Evolutionary conservation across 2,113 vertebrate genomes (phyloP), one percentile per base, ranked within the genome.

Genomic region (Amphiprion percula): DNA sequence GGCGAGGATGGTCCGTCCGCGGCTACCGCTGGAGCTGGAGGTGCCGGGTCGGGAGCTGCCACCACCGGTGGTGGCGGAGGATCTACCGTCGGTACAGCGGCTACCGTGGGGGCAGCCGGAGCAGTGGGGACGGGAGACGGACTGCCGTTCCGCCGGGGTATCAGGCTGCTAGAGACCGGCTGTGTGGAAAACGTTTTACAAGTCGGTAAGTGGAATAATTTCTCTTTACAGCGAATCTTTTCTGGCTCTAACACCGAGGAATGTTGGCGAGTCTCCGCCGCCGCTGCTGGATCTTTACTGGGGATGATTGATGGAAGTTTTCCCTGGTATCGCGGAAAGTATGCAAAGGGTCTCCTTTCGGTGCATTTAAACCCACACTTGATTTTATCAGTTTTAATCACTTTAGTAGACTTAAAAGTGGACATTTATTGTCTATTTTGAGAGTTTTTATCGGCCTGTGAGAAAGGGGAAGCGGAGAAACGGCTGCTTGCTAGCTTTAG

Each of bases 161-260:
- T 98, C 91, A 95, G 96, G 89, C 95, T 98, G 87, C 96, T 99
- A 82, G 97, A 99, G 93, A 97, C 95, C 80, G 97, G 97, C 89
- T 96, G 97, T 80, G 97, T 99, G 95, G 97, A 98, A 88, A 99
- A 97, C 93, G 97, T 98, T 83, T 96, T 98, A 90, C 97, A 99
- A 99, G 97, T 99, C 93, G 97, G 97, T 99, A 95, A 97, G 97
- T 98, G 87, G 75, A 59, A 70, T 46, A 73, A 26, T 65, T 68
- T 70, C 1, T 23, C 0, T 52, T 0, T 78, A 58, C 47, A 55
- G 59, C 17, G 46, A 70, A 55, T 74, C 56, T 75, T 47, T 71
- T 28, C n/a, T 11, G 53, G 41, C 58, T 49, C 21, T 23, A 54
- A 72, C 15, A 44, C 1, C 15, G 5, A 28, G 87, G 75, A 85